A percentile compares a stretch with the other conserved stretches of the same genome.
These are phyloP conservation scores for Philaenus spumarius DNA, from an alignment of 1,140 invertebrate genomes.

Conservation along the genomic window DNA sequence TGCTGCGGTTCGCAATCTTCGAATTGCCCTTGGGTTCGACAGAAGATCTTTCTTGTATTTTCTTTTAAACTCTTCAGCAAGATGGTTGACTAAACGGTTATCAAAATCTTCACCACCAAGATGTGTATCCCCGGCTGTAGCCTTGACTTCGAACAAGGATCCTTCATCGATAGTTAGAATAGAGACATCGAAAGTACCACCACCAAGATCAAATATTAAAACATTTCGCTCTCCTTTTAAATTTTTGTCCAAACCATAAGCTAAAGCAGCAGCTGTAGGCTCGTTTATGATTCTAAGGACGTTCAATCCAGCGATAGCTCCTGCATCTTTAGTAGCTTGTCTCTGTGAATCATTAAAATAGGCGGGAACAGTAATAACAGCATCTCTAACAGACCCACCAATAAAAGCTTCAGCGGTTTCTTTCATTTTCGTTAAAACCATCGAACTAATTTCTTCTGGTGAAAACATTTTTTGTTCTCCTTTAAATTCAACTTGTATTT, in stretches of 20 bases:
- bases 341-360: slow-evolving; percentile 66
- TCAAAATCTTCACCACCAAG: slow-evolving; percentile 79
- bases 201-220: slow-evolving; percentile 66
- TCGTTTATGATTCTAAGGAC: slow-evolving; percentile 81
- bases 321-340: slow-evolving; percentile 58
- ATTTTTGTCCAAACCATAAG: slow-evolving; percentile 71
- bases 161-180: slow-evolving; percentile 82
- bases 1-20: slow-evolving; percentile 57
- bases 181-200: slow-evolving; percentile 79
- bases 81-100: slow-evolving; percentile 66
- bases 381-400: slow-evolving; percentile 41
- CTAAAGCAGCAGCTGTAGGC: slow-evolving; percentile 65
- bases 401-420: slow-evolving; percentile 50
- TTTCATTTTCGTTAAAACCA: slow-evolving; percentile 57
- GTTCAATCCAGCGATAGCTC: slow-evolving; percentile 57
- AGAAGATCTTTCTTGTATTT: slow-evolving; percentile 46
- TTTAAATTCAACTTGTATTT: slow-evolving; percentile 70
- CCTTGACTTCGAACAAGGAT: slow-evolving; percentile 67
- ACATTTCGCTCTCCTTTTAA: slow-evolving; percentile 67
- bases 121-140: slow-evolving; percentile 70
- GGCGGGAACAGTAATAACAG: slow-evolving; percentile 55
- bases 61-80: slow-evolving; percentile 49
- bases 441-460: slow-evolving; percentile 82
- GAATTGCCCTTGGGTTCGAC: slow-evolving; percentile 43
- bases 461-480: slow-evolving; percentile 66